These are phyloP conservation scores for Gymnocheta viridis DNA, from an alignment of 2,888 invertebrate genomes.

Conservation along the genomic window DNA sequence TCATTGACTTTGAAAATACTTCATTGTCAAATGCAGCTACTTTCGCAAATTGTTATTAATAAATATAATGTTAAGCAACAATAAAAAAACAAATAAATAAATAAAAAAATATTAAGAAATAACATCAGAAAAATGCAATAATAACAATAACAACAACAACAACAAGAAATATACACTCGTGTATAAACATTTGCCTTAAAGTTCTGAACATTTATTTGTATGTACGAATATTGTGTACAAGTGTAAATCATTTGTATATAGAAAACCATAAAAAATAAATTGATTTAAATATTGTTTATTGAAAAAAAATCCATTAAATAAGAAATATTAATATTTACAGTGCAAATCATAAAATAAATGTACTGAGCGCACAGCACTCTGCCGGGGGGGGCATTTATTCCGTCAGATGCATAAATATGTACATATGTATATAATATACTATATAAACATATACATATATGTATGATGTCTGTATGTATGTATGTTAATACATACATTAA, in stretches of 20 bases:
- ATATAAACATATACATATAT: neutral
- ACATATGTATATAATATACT: neutral
- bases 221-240: slow-evolving; percentile 1
- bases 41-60: slow-evolving; percentile 57
- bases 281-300: slow-evolving; percentile 64
- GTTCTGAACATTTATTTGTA: neutral
- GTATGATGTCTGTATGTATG: neutral
- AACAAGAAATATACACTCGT: neutral
- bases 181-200: neutral
- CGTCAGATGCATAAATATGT: neutral
- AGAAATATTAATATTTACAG: slow-evolving; percentile 54
- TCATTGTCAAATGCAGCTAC: slow-evolving; percentile 64
- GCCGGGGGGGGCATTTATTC: neutral
- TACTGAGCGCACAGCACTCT: neutral
- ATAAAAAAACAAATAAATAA: neutral
- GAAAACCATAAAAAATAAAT: slow-evolving; percentile 60
- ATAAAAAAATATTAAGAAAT: slow-evolving; percentile 34
- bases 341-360: slow-evolving; percentile 40
- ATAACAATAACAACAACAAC: neutral
- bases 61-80: slow-evolving; percentile 35
- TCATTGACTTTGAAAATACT: slow-evolving; percentile 64
- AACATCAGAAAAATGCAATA: slow-evolving; percentile 41
- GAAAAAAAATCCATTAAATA: slow-evolving; percentile 44
- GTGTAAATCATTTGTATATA: slow-evolving; percentile 52
- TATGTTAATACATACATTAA: too few species aligned